These are phyloP conservation scores for Phodopus roborovskii DNA, from an alignment of 2,113 vertebrate species.

Conservation along the genomic window DNA sequence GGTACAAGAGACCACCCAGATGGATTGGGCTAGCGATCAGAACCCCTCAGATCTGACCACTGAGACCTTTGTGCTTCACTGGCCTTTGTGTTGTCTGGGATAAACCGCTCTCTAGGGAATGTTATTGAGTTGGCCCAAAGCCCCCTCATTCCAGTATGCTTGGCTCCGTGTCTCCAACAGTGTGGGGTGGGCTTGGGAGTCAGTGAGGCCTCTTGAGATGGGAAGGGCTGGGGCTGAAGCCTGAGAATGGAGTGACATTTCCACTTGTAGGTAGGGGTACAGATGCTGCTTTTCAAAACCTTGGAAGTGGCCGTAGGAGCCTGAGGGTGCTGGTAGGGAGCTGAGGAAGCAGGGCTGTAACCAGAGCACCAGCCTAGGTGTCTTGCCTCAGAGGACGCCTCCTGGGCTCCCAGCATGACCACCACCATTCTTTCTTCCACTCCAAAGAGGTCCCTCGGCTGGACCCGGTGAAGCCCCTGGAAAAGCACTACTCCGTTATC, in stretches of 20 bases:
- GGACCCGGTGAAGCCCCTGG: constrained; percentile 81
- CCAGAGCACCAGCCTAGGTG: not conserved
- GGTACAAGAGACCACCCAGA: constrained; percentile 74
- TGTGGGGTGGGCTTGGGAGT: not conserved
- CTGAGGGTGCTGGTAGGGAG: not conserved
- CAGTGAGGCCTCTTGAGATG: constrained; percentile 12
- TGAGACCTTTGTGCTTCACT: not conserved
- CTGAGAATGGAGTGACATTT: not conserved
- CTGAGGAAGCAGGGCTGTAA: not conserved
- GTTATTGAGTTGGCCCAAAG: constrained; percentile 7
- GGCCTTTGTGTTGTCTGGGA: not conserved
- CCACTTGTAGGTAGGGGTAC: not conserved
- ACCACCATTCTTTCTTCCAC: not conserved
- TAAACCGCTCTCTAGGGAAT: constrained; percentile 23
- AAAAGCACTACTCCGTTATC: constrained; percentile 87
- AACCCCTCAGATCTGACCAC: not conserved
- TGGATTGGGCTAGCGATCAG: constrained; percentile 18
- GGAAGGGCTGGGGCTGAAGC: not conserved
- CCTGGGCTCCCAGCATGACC: not conserved
- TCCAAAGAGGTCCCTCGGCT: constrained; percentile 90
- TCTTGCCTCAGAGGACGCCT: not conserved
- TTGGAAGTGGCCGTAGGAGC: not conserved
- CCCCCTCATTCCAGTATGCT: not conserved
- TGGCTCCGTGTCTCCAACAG: constrained; percentile 38
- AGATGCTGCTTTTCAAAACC: not conserved